Evolutionary conservation across 2,113 vertebrate species (phyloP).

Genomic region (Datnioides undecimradiatus): DNA sequence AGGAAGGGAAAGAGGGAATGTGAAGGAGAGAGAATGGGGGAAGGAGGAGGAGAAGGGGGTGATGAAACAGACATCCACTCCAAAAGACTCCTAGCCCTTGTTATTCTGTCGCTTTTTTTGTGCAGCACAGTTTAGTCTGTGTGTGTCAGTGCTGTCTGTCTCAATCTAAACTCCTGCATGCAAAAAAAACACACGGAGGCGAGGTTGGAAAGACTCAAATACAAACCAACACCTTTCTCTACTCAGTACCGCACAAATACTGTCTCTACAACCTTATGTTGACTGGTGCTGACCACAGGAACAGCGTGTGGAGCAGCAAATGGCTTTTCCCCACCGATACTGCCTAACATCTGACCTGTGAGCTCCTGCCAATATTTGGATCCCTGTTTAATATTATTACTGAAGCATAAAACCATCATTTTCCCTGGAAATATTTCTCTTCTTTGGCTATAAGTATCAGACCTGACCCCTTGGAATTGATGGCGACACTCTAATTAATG

Average conservation of each 20-base stretch:
- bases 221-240: slow-evolving; percentile 72
- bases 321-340: slow-evolving; percentile 49
- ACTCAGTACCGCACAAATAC: slow-evolving; percentile 58
- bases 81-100: slow-evolving; percentile 66
- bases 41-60: slow-evolving; percentile 1
- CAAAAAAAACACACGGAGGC: slow-evolving; percentile 58
- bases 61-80: slow-evolving; percentile 73
- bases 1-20: slow-evolving; percentile 32
- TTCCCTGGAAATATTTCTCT: slow-evolving; percentile 71
- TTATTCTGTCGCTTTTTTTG: slow-evolving; percentile 70
- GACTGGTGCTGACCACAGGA: slow-evolving; percentile 55
- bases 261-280: slow-evolving; percentile 55
- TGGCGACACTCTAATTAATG: slow-evolving; percentile 77
- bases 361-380: slow-evolving; percentile 70
- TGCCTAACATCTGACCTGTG: slow-evolving; percentile 60
- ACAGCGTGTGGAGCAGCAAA: slow-evolving; percentile 44
- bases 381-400: slow-evolving; percentile 71
- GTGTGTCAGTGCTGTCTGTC: slow-evolving; percentile 73
- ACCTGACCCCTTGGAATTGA: slow-evolving; percentile 72
- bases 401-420: slow-evolving; percentile 67
- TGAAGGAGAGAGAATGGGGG: slow-evolving; percentile 46
- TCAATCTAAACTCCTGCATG: slow-evolving; percentile 71
- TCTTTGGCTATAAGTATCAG: slow-evolving; percentile 69
- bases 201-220: slow-evolving; percentile 65
- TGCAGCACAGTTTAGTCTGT: slow-evolving; percentile 79